Base-by-base conservation (phyloP, 2,113 vertebrate genomes). In the Channa maculata region DNA sequence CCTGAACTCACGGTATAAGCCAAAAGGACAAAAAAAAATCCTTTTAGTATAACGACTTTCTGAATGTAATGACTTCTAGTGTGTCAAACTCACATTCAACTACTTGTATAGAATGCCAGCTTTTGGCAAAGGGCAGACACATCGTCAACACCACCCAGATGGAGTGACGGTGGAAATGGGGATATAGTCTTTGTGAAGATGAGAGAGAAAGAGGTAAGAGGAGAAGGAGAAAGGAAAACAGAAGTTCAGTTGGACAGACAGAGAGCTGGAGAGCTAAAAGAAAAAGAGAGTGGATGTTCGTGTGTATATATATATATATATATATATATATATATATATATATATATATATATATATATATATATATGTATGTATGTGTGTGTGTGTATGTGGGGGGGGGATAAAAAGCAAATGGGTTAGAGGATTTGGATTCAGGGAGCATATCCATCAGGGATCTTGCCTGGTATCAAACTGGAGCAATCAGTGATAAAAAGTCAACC, bases 181-280 rank as follows among this genome's bases (percentile, higher is more conserved):
- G 71, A 79, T 83, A 79, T 65, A 57, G 65, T 64, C 46, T 71
- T 81, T 48, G 5, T 65, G 41, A 65, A 60, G 61, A 69, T 11
- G 39, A 51, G 24, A 9, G 13, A 79, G 61, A 48, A 78, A 69
- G 72, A 69, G 71, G 63, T 65, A 52, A 54, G 44, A 45, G 33
- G 41, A 69, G 33, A 64, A 49, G 53, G 52, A 63, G 60, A 15
- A 59, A 65, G 57, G 57, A 85, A 85, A 86, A 86, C 86, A 90
- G 86, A 88, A 84, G 88, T 90, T 87, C 76, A 92, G 88, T 80
- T 87, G 83, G 78, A 92, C 73, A 83, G 79, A 85, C 55, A 63
- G 85, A 86, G 66, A 74, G 79, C 79, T 85, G 83, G 70, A 85
- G 83, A 81, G 85, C 70, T 74, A 54, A 61, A 89, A 85, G 24